phyloP scores from a whole-genome alignment of 1,140 invertebrate species.

The Drosophila prosaltans region DNA sequence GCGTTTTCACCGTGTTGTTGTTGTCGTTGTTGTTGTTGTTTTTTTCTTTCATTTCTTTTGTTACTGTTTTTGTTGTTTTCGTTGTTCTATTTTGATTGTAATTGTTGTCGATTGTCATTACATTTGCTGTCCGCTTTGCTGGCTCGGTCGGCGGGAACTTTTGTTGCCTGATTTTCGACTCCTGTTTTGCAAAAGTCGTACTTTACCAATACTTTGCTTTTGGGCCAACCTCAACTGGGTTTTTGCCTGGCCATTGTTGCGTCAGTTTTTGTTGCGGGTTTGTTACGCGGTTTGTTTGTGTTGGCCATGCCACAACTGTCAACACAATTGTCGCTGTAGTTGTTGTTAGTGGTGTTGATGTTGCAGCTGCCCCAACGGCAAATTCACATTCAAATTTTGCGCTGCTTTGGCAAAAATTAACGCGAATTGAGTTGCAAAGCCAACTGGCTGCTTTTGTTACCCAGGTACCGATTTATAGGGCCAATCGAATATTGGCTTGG shows the following conservation, averaged over 20 bases:
- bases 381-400: slow-evolving; percentile 33
- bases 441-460: slow-evolving; percentile 53
- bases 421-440: slow-evolving; percentile 66
- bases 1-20: slow-evolving; percentile 45
- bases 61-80: slow-evolving; percentile 48
- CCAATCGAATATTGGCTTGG: slow-evolving; percentile 39
- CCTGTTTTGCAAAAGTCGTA: not conserved
- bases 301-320: slow-evolving; percentile 72
- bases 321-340: slow-evolving; percentile 62
- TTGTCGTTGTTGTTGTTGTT: slow-evolving; percentile 66
- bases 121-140: slow-evolving; percentile 56
- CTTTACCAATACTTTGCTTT: not conserved
- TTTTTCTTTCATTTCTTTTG: slow-evolving; percentile 57
- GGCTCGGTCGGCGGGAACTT: slow-evolving; percentile 41
- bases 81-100: slow-evolving; percentile 76
- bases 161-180: slow-evolving; percentile 65
- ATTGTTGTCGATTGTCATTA: slow-evolving; percentile 81
- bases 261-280: slow-evolving; percentile 60
- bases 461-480: slow-evolving; percentile 55
- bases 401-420: slow-evolving; percentile 63
- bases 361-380: slow-evolving; percentile 1
- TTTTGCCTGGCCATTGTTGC: slow-evolving; percentile 56
- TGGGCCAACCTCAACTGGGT: not conserved
- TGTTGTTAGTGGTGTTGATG: slow-evolving; percentile 13
- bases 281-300: slow-evolving; percentile 78